Percentiles rank a stretch among this genome's conserved stretches.
phyloP scores from a whole-genome alignment of 2,888 invertebrate species.

The Augochlorella aurata region DNA sequence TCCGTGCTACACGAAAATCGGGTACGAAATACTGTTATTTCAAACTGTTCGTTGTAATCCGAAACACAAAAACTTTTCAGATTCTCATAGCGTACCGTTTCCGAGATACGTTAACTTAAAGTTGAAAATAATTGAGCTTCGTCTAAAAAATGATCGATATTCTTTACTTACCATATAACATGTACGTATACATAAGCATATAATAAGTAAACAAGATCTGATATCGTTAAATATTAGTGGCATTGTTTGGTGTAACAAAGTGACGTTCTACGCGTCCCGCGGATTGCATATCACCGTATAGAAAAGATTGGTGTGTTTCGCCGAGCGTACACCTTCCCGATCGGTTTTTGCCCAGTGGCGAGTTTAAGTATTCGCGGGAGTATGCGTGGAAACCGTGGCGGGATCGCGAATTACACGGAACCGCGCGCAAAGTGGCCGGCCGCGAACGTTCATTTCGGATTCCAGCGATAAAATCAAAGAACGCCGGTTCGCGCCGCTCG shows the following conservation, averaged over 20 bases:
- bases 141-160: too few species aligned
- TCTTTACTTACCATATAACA: too few species aligned
- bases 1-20: too few species aligned
- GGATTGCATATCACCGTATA: conserved; percentile 1
- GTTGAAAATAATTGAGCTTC: too few species aligned
- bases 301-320: background rate
- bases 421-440: conserved; percentile 19
- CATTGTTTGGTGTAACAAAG: background rate
- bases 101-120: too few species aligned
- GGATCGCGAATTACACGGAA: conserved; percentile 18
- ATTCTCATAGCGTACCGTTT: too few species aligned
- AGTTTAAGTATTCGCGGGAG: conserved; percentile 1
- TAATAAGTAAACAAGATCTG: too few species aligned
- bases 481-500: conserved; percentile 14
- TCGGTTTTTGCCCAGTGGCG: conserved; percentile 4
- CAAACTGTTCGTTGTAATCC: too few species aligned
- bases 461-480: conserved; percentile 38
- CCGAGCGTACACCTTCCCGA: background rate
- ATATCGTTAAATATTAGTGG: too few species aligned
- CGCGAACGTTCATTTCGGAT: conserved; percentile 25
- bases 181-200: too few species aligned
- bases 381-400: conserved; percentile 31
- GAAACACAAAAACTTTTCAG: too few species aligned
- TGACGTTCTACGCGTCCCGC: background rate
- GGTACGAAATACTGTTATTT: too few species aligned